Base-by-base conservation (phyloP, 2,113 vertebrate species). In the Pteronura brasiliensis region DNA sequence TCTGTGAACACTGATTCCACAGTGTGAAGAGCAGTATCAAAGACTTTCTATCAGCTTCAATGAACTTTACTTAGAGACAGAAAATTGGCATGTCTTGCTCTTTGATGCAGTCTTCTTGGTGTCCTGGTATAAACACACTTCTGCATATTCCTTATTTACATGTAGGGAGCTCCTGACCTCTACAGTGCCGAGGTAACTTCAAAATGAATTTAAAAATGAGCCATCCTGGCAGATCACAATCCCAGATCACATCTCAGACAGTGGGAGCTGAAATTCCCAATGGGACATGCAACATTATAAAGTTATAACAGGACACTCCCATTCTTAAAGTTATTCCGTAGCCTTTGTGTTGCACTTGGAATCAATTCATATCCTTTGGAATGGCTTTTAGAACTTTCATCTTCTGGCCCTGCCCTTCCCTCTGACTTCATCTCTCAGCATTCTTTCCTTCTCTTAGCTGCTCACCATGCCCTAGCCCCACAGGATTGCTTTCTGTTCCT, bases 381-480 rank as follows among this genome's bases (percentile, higher is more conserved):
- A 49, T 0, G 18, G 20, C 10, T 29, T 72, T 44, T 10, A 36
- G 12, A 7, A 1, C 29, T 42, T n/a, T 72, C 34, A 8, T 27
- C 31, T 4, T 36, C 27, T 71, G 42, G 3, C 13, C 42, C 7
- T 47, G 1, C 13, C 44, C 34, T 27, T 52, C 25, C 31, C 23
- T 5, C 12, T 25, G 4, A 10, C 36, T 10, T 83, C 20, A 4
- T 47, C 3, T 44, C 25, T 77, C 29, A 42, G 17, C 29, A 83
- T 4, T 27, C 10, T 9, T 8, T 13, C 34, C 44, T n/a, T 71
- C 1, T 0, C 14, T n/a, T 18, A 23, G 1, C 17, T n/a, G 27
- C 7, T 18, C 34, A n/a, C 12, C 27, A 1, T 15, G 17, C 31
- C 42, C 27, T 8, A 52, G 42, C 10, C 23, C 3, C 10, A 27